These are phyloP conservation scores for Charanyca ferruginea DNA, from an alignment of 2,888 invertebrate genomes.

Conservation along the genomic window DNA sequence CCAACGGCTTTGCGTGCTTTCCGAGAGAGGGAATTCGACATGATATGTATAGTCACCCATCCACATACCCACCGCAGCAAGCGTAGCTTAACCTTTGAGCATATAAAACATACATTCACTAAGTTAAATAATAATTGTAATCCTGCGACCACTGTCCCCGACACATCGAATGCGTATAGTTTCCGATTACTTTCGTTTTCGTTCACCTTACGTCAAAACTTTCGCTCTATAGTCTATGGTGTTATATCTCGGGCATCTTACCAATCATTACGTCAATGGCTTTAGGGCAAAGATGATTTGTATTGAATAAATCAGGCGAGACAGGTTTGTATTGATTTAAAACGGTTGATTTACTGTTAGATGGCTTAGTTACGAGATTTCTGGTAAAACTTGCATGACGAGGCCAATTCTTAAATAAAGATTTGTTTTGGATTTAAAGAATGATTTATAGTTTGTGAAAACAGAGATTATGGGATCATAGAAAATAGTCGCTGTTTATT, in stretches of 20 bases:
- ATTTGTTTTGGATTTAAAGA: no score
- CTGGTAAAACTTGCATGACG: background rate
- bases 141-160: conserved; percentile 2
- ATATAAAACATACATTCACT: conserved; percentile 25
- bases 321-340: conserved; percentile 15
- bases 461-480: no score
- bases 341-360: conserved; percentile 4
- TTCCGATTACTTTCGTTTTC: conserved; percentile 62
- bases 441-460: no score
- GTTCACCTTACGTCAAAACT: conserved; percentile 57
- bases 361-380: background rate
- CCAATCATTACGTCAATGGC: conserved; percentile 39
- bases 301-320: background rate
- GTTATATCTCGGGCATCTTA: conserved; percentile 41
- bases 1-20: no score
- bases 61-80: no score
- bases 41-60: no score
- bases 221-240: conserved; percentile 53
- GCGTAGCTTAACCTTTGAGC: no score
- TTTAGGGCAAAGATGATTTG: conserved; percentile 22
- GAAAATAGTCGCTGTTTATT: no score
- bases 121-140: conserved; percentile 38
- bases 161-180: conserved; percentile 21
- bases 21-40: no score
- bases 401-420: no score